Evolutionary conservation across 35 echinoderm and acorn worm species (phyloP).

Genomic region (Apostichopus parvimensis): DNA sequence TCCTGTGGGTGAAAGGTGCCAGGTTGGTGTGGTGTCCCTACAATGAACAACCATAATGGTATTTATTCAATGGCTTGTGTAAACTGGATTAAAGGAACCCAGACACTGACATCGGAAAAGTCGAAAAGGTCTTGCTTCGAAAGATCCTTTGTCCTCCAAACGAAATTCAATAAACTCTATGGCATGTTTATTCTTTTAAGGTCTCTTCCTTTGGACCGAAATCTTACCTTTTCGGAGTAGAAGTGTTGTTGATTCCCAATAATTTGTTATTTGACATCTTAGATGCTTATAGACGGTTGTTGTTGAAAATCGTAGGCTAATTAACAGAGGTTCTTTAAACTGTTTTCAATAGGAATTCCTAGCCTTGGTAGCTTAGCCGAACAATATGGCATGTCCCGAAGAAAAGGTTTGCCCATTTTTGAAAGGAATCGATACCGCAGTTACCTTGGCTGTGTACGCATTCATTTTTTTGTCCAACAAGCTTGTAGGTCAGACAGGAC

Average conservation of each 20-base stretch:
- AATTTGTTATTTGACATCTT: too few species aligned
- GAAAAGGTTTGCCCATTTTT: background rate
- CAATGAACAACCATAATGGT: slow-evolving; percentile 16
- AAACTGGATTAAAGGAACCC: too few species aligned
- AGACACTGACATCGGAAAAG: too few species aligned
- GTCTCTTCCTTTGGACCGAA: too few species aligned
- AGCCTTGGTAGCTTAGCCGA: background rate
- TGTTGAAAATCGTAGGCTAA: too few species aligned
- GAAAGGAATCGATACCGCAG: slow-evolving; percentile 1
- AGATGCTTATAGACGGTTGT: too few species aligned
- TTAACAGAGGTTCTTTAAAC: background rate
- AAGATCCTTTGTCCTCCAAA: too few species aligned
- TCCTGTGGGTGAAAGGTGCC: slow-evolving; percentile 43
- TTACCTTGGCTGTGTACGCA: background rate
- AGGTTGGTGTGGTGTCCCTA: slow-evolving; percentile 14
- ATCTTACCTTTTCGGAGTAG: too few species aligned
- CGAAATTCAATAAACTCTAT: too few species aligned
- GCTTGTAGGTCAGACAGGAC: background rate
- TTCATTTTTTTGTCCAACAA: background rate
- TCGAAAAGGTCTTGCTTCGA: too few species aligned
- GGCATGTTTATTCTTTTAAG: too few species aligned
- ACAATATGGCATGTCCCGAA: slow-evolving; percentile 16
- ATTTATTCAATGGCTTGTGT: slow-evolving; percentile 50
- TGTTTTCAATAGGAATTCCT: background rate
- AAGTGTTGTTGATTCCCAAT: too few species aligned